A percentile compares a stretch with the other conserved stretches of the same genome.
These are phyloP conservation scores for Oostethus manadensis DNA, from an alignment of 2,113 vertebrate genomes.

Conservation along the genomic window DNA sequence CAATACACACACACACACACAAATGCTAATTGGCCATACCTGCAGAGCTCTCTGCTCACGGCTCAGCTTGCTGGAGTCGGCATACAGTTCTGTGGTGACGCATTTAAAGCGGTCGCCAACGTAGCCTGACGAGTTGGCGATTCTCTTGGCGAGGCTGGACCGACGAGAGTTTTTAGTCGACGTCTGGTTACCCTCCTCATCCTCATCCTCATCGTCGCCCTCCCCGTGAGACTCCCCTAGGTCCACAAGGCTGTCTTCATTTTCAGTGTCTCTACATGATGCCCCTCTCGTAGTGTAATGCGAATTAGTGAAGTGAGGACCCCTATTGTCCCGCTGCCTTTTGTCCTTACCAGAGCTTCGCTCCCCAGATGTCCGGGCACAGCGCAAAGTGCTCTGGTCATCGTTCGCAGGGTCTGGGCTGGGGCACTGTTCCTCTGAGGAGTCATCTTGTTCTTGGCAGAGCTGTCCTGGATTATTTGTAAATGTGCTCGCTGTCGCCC, in stretches of 20 bases:
- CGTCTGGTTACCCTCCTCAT: slow-evolving; percentile 53
- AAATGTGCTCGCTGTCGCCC: slow-evolving; percentile 14
- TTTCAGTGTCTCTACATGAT: slow-evolving; percentile 38
- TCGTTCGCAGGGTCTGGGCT: slow-evolving; percentile 52
- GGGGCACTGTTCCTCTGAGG: slow-evolving; percentile 41
- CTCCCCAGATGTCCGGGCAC: slow-evolving; percentile 68
- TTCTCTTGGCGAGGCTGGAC: slow-evolving; percentile 87
- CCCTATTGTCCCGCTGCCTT: slow-evolving; percentile 24
- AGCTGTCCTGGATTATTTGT: slow-evolving; percentile 22
- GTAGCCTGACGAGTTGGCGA: slow-evolving; percentile 95
- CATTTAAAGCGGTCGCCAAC: slow-evolving; percentile 99
- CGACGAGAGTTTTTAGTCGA: slow-evolving; percentile 74
- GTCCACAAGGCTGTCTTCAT: slow-evolving; percentile 63
- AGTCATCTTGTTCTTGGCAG: slow-evolving; percentile 34
- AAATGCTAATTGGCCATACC: slow-evolving; percentile 76
- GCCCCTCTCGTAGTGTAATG: slow-evolving; percentile 39
- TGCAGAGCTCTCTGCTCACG: slow-evolving; percentile 95
- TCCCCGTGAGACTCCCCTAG: slow-evolving; percentile 64
- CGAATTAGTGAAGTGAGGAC: slow-evolving; percentile 12
- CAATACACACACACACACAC: slow-evolving; percentile 7
- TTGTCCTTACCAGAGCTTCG: slow-evolving; percentile 58
- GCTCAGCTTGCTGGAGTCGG: slow-evolving; percentile 96
- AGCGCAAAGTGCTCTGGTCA: slow-evolving; percentile 69
- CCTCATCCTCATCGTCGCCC: slow-evolving; percentile 67
- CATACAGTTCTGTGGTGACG: slow-evolving; percentile 94